Conservation (phyloP, 2,797 vertebrate species). For the Poeciliopsis presidionis region DNA sequence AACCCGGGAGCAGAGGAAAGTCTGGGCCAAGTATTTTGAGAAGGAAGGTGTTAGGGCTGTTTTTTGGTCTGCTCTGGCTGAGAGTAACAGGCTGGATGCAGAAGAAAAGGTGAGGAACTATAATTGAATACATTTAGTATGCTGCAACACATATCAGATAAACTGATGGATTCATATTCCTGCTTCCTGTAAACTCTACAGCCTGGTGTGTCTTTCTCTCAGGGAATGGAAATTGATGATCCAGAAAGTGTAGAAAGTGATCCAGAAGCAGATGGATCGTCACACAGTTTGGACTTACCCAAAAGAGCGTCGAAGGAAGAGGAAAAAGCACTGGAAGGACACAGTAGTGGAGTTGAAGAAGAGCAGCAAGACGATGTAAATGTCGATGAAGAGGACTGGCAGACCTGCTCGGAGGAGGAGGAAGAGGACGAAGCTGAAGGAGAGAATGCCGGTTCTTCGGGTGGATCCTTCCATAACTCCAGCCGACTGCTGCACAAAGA, state of each 20-base stretch:
- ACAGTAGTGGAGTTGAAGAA: constrained; percentile 64
- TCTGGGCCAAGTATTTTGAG: constrained; percentile 91
- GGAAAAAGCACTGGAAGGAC: constrained; percentile 49
- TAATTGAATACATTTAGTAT: not conserved
- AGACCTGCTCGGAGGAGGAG: constrained; percentile 81
- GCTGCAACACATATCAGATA: not conserved
- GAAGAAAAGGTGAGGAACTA: constrained; percentile 82
- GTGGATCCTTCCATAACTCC: constrained; percentile 77
- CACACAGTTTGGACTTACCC: constrained; percentile 26
- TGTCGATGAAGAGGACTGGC: constrained; percentile 75
- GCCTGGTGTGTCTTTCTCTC: constrained; percentile 17
- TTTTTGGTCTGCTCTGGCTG: constrained; percentile 96
- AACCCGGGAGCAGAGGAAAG: constrained; percentile 85
- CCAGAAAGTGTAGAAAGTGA: constrained; percentile 64
- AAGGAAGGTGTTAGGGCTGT: constrained; percentile 87
- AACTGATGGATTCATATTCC: not conserved
- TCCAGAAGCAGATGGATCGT: constrained; percentile 54
- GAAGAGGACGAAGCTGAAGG: constrained; percentile 48
- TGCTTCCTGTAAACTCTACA: not conserved
- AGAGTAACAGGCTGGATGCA: constrained; percentile 78
- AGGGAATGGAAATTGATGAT: constrained; percentile 77
- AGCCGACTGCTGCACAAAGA: constrained; percentile 88
- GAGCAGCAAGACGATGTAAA: constrained; percentile 74
- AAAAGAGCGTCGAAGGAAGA: constrained; percentile 26
- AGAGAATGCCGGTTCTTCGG: constrained; percentile 24